These are phyloP conservation scores for Tursiops truncatus DNA, from an alignment of 2,113 vertebrate species.

Conservation along the genomic window DNA sequence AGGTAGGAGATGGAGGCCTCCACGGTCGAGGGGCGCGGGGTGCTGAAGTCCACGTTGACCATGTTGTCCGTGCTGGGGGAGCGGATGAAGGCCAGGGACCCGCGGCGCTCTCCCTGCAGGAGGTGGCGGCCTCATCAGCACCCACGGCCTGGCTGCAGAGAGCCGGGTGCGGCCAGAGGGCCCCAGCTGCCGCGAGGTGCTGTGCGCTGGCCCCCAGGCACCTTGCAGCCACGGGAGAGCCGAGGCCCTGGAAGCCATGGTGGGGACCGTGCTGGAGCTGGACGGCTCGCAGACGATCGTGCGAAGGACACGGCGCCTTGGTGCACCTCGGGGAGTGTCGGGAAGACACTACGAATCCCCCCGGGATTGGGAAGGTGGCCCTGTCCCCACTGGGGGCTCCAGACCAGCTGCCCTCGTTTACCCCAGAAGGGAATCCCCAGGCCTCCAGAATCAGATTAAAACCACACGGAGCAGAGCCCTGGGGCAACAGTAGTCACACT, in stretches of 20 bases:
- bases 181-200: not conserved
- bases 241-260: not conserved
- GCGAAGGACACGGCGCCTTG: not conserved
- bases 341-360: not conserved
- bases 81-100: constrained; percentile 94
- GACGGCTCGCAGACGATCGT: rapidly evolving
- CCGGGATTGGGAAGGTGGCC: not conserved
- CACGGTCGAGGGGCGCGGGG: constrained; percentile 83
- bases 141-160: not conserved
- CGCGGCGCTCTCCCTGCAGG: constrained; percentile 91
- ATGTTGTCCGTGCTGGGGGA: constrained; percentile 89
- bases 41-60: constrained; percentile 92
- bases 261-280: not conserved
- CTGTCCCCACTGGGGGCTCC: not conserved
- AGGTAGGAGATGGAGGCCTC: constrained; percentile 87
- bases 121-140: not conserved
- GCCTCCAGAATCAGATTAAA: not conserved
- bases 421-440: not conserved
- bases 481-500: no score
- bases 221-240: not conserved
- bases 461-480: not conserved
- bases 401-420: not conserved
- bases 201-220: not conserved
- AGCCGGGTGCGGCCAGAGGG: not conserved
- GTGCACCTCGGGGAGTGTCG: not conserved